Percentiles rank a stretch among this genome's conserved stretches.
Evolutionary conservation across 2,888 invertebrate species (phyloP).

Genomic region (Hemistola chrysoprasaria): DNA sequence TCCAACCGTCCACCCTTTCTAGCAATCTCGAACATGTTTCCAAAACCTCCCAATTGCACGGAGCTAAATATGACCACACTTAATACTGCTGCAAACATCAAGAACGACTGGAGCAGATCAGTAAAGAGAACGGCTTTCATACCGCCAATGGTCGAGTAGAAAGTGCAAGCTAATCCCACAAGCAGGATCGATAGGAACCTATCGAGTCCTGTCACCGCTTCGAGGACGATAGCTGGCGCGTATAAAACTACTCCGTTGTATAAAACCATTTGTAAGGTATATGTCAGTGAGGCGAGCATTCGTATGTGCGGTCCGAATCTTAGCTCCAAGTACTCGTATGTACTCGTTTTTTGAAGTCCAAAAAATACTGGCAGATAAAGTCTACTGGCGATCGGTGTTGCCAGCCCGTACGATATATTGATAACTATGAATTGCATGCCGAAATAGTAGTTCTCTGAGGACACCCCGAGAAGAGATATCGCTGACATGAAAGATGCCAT

Average conservation of each 20-base stretch:
- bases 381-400: constrained; percentile 89
- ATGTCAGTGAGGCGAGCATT: constrained; percentile 90
- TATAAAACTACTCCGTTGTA: constrained; percentile 96
- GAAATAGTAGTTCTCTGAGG: constrained; percentile 92
- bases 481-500: constrained; percentile 97
- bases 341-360: constrained; percentile 90
- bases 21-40: constrained; percentile 87
- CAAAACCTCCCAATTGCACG: constrained; percentile 86
- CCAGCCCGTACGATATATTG: constrained; percentile 87
- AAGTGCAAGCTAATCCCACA: constrained; percentile 90
- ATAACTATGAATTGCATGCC: constrained; percentile 92
- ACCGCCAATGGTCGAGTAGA: constrained; percentile 93
- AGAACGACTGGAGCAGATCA: constrained; percentile 90
- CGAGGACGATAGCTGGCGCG: constrained; percentile 95
- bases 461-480: constrained; percentile 92
- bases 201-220: constrained; percentile 90
- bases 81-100: constrained; percentile 93
- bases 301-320: constrained; percentile 91
- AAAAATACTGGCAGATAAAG: constrained; percentile 93
- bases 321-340: constrained; percentile 95
- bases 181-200: constrained; percentile 87
- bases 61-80: constrained; percentile 89
- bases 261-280: constrained; percentile 93
- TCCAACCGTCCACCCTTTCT: constrained; percentile 86
- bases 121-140: constrained; percentile 95